phyloP scores from a whole-genome alignment of 2,888 invertebrate species.

The Ophonus ardosiacus region DNA sequence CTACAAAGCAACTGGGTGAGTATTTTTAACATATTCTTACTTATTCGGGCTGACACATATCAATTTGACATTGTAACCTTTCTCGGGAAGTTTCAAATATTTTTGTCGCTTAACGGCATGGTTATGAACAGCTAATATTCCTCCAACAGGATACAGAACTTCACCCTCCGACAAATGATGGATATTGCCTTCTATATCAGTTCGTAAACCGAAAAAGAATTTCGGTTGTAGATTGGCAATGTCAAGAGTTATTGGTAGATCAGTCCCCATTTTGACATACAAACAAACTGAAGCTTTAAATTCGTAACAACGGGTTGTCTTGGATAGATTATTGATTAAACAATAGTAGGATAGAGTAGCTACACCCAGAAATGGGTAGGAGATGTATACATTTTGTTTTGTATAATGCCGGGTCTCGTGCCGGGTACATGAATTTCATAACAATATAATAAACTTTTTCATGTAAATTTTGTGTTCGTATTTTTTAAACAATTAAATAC shows the following conservation, averaged over 20 bases:
- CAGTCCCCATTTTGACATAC: conserved; percentile 13
- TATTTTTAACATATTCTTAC: conserved; percentile 74
- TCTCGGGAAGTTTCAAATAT: conserved; percentile 84
- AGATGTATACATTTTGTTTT: too few species aligned
- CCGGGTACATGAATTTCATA: too few species aligned
- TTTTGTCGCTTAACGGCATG: conserved; percentile 84
- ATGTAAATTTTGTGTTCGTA: too few species aligned
- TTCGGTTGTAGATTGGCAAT: conserved; percentile 77
- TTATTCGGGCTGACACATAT: conserved; percentile 83
- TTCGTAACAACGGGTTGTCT: conserved; percentile 14
- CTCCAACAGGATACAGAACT: conserved; percentile 88
- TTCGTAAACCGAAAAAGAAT: conserved; percentile 82
- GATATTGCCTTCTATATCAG: conserved; percentile 83
- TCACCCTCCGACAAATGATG: conserved; percentile 86
- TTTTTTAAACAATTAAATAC: too few species aligned
- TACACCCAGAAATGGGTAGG: background rate
- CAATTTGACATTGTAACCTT: conserved; percentile 81
- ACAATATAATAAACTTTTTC: too few species aligned
- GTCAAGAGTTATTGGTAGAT: background rate
- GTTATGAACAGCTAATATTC: conserved; percentile 86
- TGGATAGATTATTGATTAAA: background rate
- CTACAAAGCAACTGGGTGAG: background rate
- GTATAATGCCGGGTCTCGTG: background rate
- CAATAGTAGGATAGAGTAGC: background rate
- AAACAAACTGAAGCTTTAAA: background rate